phyloP scores from a whole-genome alignment of 2,888 invertebrate species.

The Periphyllus acericola region DNA sequence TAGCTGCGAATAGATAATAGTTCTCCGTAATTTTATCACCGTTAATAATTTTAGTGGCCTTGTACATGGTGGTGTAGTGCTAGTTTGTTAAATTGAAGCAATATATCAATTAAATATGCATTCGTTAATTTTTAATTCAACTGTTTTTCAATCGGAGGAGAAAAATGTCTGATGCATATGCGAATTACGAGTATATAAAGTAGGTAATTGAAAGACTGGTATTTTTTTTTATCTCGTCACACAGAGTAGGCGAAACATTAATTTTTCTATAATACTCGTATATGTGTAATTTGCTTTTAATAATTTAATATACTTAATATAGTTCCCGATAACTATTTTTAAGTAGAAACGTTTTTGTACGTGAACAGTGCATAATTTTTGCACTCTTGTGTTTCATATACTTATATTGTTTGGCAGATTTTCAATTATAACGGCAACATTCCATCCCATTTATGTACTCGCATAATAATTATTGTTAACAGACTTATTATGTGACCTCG shows the following conservation, averaged over 20 bases:
- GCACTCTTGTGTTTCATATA: conserved; percentile 2
- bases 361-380: not conserved
- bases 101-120: conserved; percentile 9
- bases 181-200: too few species aligned
- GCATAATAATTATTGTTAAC: conserved; percentile 44
- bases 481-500: conserved; percentile 35
- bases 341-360: not conserved
- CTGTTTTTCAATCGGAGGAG: not conserved
- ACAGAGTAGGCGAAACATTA: not conserved
- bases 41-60: not conserved
- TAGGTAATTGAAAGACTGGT: not conserved
- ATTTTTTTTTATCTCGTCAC: not conserved
- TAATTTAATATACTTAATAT: too few species aligned
- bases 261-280: too few species aligned
- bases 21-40: not conserved
- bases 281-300: too few species aligned
- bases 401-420: conserved; percentile 43
- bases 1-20: not conserved
- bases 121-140: conserved; percentile 17
- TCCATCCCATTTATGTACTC: conserved; percentile 32
- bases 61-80: not conserved
- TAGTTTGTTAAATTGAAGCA: not conserved
- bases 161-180: not conserved
- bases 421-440: conserved; percentile 44
- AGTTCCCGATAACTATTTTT: too few species aligned